A percentile compares a stretch with the other conserved stretches of the same genome.
Conservation (phyloP, 2,113 vertebrate genomes). For the Holacanthus passer region DNA sequence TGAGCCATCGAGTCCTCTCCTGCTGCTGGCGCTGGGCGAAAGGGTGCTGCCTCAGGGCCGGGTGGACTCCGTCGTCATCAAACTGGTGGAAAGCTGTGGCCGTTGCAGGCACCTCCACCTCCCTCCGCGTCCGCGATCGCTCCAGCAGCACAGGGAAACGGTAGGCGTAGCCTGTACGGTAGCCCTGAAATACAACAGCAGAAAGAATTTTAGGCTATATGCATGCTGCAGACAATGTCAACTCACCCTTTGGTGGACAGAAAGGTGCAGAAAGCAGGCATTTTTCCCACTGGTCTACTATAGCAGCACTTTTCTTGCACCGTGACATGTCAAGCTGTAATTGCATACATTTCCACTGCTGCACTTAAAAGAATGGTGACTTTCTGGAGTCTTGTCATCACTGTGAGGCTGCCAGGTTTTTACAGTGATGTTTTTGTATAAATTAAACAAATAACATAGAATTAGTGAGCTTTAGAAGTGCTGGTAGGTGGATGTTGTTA, state of each 20-base stretch:
- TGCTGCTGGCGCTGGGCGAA: constrained; percentile 95
- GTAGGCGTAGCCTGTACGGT: constrained; percentile 95
- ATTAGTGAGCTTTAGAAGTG: no score
- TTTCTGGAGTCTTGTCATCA: background rate
- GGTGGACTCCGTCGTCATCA: constrained; percentile 85
- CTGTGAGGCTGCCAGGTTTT: background rate
- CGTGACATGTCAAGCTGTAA: background rate
- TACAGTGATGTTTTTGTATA: background rate
- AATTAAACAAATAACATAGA: no score
- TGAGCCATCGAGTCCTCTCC: constrained; percentile 98
- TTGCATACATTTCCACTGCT: background rate
- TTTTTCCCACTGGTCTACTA: background rate
- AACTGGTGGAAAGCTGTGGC: constrained; percentile 92
- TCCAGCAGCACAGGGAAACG: constrained; percentile 95
- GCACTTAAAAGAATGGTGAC: background rate
- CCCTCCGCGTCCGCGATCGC: constrained; percentile 91
- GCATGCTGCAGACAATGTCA: background rate
- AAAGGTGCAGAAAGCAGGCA: background rate
- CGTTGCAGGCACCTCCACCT: constrained; percentile 95
- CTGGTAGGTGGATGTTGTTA: no score
- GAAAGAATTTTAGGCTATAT: background rate
- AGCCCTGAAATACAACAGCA: constrained; percentile 84
- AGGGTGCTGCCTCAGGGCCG: constrained; percentile 84
- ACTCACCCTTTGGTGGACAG: background rate
- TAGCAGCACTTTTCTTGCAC: background rate